A percentile compares a stretch with the other conserved stretches of the same genome.
These are phyloP conservation scores for Colinus virginianus DNA, from an alignment of 2,113 vertebrate species.

Conservation along the genomic window DNA sequence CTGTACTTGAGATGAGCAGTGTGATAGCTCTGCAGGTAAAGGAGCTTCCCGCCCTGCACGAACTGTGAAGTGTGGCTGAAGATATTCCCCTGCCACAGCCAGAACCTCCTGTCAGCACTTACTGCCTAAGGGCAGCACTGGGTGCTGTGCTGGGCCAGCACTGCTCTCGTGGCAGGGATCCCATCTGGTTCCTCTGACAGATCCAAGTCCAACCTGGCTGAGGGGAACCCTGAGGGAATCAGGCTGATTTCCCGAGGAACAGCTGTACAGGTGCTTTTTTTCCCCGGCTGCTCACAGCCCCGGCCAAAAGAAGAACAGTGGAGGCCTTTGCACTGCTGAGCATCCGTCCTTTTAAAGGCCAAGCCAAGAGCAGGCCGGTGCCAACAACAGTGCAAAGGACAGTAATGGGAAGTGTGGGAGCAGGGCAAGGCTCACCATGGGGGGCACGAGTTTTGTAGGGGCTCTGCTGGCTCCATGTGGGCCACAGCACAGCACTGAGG, in stretches of 20 bases:
- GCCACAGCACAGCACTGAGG: not conserved
- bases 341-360: no score
- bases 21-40: not conserved
- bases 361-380: no score
- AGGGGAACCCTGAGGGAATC: not conserved
- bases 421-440: not conserved
- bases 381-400: not conserved
- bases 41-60: not conserved
- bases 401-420: not conserved
- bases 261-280: not conserved
- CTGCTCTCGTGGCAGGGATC: not conserved
- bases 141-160: no score
- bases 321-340: no score
- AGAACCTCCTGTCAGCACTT: no score
- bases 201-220: not conserved
- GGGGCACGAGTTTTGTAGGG: not conserved
- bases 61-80: not conserved
- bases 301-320: no score
- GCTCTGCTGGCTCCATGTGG: not conserved
- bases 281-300: not conserved
- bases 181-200: not conserved
- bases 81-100: not conserved
- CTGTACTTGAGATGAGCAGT: not conserved
- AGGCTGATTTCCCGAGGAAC: not conserved
- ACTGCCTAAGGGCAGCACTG: not conserved